phyloP scores from a whole-genome alignment of 2,113 vertebrate species.

The Mugil cephalus region DNA sequence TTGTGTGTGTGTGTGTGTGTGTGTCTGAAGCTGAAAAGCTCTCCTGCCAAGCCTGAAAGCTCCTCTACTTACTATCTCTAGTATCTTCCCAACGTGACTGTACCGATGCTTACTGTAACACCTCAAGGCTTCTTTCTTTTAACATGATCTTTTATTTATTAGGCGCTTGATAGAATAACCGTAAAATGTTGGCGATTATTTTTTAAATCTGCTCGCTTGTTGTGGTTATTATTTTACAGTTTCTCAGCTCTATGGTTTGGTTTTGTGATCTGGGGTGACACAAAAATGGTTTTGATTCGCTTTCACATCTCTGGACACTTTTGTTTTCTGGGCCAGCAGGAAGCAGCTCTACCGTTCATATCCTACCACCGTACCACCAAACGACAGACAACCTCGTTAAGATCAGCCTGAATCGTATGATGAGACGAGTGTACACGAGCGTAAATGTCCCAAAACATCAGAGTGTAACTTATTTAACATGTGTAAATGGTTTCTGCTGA shows the following conservation, averaged over 20 bases:
- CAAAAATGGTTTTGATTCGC: conserved; percentile 17
- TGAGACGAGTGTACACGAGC: no score
- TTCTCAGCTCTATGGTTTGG: conserved; percentile 14
- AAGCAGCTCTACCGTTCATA: background rate
- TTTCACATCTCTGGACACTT: background rate
- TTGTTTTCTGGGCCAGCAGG: conserved; percentile 9
- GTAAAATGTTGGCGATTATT: no score
- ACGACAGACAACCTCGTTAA: background rate
- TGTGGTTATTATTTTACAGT: background rate
- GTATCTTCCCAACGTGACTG: conserved; percentile 33
- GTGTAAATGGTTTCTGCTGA: no score
- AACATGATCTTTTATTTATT: no score
- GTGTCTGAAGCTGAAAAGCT: conserved; percentile 56
- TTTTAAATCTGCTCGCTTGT: no score
- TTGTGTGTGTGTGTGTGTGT: conserved; percentile 38
- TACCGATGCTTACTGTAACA: conserved; percentile 36
- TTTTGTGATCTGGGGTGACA: background rate
- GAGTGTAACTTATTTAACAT: no score
- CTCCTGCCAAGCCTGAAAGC: conserved; percentile 60
- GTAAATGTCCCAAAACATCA: no score
- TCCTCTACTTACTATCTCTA: conserved; percentile 44
- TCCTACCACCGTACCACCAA: background rate
- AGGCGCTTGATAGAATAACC: no score
- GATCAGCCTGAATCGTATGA: no score
- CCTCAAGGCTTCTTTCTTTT: no score